Evolutionary conservation across 2,113 vertebrate genomes (phyloP).

Genomic region (Dasyprocta punctata): DNA sequence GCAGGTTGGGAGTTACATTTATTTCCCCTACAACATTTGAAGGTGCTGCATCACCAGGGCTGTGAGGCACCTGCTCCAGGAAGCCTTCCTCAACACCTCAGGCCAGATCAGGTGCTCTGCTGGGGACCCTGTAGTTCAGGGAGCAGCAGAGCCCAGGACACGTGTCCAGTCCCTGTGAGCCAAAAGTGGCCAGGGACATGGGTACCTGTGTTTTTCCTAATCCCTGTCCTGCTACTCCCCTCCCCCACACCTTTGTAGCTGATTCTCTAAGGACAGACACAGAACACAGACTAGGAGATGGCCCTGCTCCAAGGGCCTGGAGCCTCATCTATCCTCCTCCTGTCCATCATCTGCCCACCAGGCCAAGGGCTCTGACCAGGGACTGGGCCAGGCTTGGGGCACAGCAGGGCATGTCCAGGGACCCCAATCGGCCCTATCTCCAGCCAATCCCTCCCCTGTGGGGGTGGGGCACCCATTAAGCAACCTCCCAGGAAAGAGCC

Average conservation of each 20-base stretch:
- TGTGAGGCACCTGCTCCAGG: neutral
- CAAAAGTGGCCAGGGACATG: neutral
- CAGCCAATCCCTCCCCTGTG: neutral
- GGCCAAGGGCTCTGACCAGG: neutral
- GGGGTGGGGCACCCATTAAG: slow-evolving; percentile 45
- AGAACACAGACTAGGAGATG: neutral
- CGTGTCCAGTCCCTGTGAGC: neutral
- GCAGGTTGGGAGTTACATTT: neutral
- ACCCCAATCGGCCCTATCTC: neutral
- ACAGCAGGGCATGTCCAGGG: neutral
- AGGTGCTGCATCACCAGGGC: neutral
- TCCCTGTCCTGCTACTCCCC: neutral
- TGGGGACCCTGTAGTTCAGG: neutral
- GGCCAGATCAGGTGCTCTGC: neutral
- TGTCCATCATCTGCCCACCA: neutral
- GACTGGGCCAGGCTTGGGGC: neutral
- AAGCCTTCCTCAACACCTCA: neutral
- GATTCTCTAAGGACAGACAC: neutral
- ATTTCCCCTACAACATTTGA: neutral
- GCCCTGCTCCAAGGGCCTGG: neutral
- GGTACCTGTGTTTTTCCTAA: neutral
- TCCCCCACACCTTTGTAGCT: neutral
- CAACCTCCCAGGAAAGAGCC: slow-evolving; percentile 14
- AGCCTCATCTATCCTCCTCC: neutral
- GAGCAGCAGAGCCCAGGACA: neutral